Conservation (phyloP, 2,888 invertebrate genomes). For the Eudasyphora cyanicolor region DNA sequence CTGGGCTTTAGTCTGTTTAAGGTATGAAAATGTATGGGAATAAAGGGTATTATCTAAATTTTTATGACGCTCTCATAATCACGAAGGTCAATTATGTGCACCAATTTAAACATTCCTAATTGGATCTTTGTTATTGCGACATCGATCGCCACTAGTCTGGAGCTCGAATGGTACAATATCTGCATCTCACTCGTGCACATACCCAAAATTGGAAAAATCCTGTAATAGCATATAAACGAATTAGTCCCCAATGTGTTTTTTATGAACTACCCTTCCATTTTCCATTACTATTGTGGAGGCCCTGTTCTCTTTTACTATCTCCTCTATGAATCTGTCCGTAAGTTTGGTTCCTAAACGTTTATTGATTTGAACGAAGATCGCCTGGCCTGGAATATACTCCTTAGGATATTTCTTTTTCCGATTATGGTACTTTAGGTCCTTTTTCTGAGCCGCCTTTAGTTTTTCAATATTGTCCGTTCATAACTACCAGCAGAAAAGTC, state of each 20-base stretch:
- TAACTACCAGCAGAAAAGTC: neutral
- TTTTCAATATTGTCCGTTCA: neutral
- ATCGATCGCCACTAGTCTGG: neutral
- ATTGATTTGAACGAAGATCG: too few species aligned
- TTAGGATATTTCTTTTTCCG: too few species aligned
- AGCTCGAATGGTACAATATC: too few species aligned
- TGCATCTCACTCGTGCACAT: too few species aligned
- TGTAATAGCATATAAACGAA: neutral
- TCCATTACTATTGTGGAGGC: slow-evolving; percentile 15
- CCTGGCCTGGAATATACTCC: too few species aligned
- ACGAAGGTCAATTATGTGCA: neutral
- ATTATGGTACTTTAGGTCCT: too few species aligned
- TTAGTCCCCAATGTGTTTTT: neutral
- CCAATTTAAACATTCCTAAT: neutral
- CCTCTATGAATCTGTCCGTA: slow-evolving; percentile 35
- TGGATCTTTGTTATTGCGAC: neutral
- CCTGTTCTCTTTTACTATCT: too few species aligned
- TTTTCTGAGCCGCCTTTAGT: too few species aligned
- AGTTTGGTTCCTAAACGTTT: neutral
- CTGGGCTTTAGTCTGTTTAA: too few species aligned
- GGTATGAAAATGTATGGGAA: too few species aligned
- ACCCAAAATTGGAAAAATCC: neutral
- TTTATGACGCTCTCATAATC: too few species aligned
- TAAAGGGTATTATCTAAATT: too few species aligned
- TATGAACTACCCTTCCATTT: slow-evolving; percentile 19